Conservation (phyloP, 2,797 vertebrate genomes). For the Cuculus canorus region DNA sequence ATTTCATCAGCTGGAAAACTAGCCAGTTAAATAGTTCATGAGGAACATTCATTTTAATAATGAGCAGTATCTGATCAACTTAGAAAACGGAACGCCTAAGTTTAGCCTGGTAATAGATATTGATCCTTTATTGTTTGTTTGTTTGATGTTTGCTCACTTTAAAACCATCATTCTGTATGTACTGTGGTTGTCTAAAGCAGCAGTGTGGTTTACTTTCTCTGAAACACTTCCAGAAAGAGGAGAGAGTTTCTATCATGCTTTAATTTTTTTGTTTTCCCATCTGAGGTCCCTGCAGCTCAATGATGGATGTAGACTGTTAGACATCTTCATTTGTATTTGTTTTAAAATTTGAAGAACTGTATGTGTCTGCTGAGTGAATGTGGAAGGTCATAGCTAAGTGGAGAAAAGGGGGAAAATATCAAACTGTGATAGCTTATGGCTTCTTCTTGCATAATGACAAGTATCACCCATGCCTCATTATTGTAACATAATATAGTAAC, state of each 20-base stretch:
- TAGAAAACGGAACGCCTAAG: neutral
- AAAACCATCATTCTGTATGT: neutral
- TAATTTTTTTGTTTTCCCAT: neutral
- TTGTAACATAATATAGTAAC: neutral
- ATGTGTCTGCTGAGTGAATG: neutral
- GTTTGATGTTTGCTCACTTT: neutral
- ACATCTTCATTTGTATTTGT: neutral
- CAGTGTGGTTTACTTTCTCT: neutral
- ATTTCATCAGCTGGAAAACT: slow-evolving; percentile 6
- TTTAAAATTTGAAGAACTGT: neutral
- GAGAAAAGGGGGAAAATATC: neutral
- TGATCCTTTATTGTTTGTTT: neutral
- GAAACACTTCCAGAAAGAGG: neutral
- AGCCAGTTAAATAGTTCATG: slow-evolving; percentile 16
- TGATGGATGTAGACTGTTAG: neutral
- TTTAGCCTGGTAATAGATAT: slow-evolving; percentile 13
- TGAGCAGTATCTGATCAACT: neutral
- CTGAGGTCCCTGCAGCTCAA: neutral
- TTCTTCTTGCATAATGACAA: neutral
- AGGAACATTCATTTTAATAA: slow-evolving; percentile 46
- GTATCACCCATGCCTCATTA: neutral
- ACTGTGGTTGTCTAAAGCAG: neutral
- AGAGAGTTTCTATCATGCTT: neutral
- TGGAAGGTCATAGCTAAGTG: neutral
- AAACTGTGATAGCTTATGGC: neutral